Conservation (phyloP, 2,888 invertebrate genomes). For the Aricia artaxerxes region DNA sequence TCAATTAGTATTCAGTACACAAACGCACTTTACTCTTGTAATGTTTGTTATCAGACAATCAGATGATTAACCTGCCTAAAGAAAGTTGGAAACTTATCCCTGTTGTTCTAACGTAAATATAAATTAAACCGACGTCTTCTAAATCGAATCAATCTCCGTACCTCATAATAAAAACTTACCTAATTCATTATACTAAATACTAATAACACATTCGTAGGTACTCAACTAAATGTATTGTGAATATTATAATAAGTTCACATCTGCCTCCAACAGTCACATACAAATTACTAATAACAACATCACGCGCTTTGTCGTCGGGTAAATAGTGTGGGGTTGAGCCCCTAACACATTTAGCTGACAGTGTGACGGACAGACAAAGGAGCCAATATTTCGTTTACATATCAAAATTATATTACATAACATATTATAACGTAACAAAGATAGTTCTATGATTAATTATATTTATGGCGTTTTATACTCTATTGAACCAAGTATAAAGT, state of each 20-base stretch:
- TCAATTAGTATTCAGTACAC: too few species aligned
- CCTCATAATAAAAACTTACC: neutral
- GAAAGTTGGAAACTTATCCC: too few species aligned
- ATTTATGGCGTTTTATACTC: too few species aligned
- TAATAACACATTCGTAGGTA: neutral
- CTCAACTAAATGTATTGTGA: constrained; percentile 4
- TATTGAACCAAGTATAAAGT: too few species aligned
- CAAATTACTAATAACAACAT: constrained; percentile 26
- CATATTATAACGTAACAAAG: neutral
- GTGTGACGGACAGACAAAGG: constrained; percentile 8
- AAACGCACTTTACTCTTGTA: too few species aligned
- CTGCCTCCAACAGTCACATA: constrained; percentile 1
- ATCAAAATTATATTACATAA: neutral
- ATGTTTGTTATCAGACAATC: too few species aligned
- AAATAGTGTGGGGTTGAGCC: constrained; percentile 9
- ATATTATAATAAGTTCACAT: constrained; percentile 1
- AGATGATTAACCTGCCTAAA: too few species aligned
- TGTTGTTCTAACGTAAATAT: too few species aligned
- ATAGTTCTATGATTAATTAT: too few species aligned
- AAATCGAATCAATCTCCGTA: too few species aligned
- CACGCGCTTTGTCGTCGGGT: constrained; percentile 6
- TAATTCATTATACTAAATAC: neutral
- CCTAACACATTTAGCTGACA: constrained; percentile 24
- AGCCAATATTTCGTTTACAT: neutral
- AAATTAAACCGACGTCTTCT: too few species aligned